Evolutionary conservation across 2,888 invertebrate genomes (phyloP).

Genomic region (Drosophila vallismaia): DNA sequence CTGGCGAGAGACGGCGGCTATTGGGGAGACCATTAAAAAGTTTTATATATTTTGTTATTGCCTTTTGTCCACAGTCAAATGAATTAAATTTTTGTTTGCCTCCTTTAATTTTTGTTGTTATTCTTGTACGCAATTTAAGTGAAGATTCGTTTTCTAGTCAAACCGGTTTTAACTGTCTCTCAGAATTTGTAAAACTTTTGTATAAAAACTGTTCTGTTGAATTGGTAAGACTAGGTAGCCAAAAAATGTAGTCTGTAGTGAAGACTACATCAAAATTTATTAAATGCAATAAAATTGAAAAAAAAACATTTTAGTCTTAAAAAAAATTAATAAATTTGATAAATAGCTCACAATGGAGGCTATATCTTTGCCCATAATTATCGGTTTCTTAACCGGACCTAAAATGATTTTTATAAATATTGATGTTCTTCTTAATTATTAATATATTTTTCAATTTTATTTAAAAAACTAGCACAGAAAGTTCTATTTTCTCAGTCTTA

Average conservation of each 20-base stretch:
- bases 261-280: neutral
- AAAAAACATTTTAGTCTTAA: too few relatives aligned
- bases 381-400: too few relatives aligned
- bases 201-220: neutral
- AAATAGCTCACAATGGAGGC: too few relatives aligned
- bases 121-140: slow-evolving; percentile 36
- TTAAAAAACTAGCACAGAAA: too few relatives aligned
- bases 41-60: slow-evolving; percentile 18
- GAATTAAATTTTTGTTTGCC: slow-evolving; percentile 40
- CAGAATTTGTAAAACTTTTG: slow-evolving; percentile 18
- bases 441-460: neutral
- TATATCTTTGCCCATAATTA: too few relatives aligned
- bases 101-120: slow-evolving; percentile 13
- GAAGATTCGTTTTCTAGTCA: slow-evolving; percentile 41
- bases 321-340: too few relatives aligned
- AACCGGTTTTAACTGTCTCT: slow-evolving; percentile 30
- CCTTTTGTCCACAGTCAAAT: slow-evolving; percentile 33
- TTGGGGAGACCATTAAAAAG: slow-evolving; percentile 24
- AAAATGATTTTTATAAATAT: neutral
- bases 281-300: neutral
- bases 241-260: neutral
- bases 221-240: neutral
- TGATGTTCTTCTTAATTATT: neutral
- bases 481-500: too few relatives aligned
- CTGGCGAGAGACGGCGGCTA: slow-evolving; percentile 11